Evolutionary conservation across 2,888 invertebrate species (phyloP), one percentile per base, ranked within the genome.

Genomic region (Lingula anatina): DNA sequence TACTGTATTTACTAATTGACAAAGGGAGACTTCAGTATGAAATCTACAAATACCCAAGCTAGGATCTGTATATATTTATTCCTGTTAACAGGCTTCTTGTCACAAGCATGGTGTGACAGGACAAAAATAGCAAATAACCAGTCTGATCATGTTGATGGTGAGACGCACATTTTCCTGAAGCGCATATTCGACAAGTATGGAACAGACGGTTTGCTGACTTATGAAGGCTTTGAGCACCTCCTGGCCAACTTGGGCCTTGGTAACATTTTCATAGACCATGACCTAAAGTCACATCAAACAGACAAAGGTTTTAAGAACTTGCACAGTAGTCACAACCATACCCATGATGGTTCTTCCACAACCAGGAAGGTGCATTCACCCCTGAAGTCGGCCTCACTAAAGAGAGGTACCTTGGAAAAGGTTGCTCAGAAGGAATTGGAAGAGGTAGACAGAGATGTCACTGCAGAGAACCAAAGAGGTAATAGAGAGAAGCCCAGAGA

Each of bases 171-270:
- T 15, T 54, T 54, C 36, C 39, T 55, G 26, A 18, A 39, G 36
- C n/a, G 90, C 89, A 78, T 91, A 84, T 83, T 83, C 66, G 75
- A 79, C 61, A 83, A 83, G 65, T 83, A 83, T 61, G 83, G 83
- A 24, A 76, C 81, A 56, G 78, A 79, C 64, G 82, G 81, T 44
- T 72, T 81, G 54, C 83, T 83, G 63, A 80, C 81, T 25, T 82
- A 81, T 59, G 83, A 83, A 85, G 86, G 86, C 12, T 83, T 86
- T 58, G 86, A 86, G 71, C 86, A 85, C 62, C 75, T 86, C 42
- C 77, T 86, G 73, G 82, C 82, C 62, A 85, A 80, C 62, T 72
- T 86, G 21, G 85, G 85, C 0, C 76, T 86, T n/a, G 85, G 85
- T 1, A 83, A 83, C 12, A 77, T 83, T 35, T 38, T 35, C 15